These are phyloP conservation scores for Nothobranchius kuhntae DNA, from an alignment of 2,113 vertebrate species.

Conservation along the genomic window DNA sequence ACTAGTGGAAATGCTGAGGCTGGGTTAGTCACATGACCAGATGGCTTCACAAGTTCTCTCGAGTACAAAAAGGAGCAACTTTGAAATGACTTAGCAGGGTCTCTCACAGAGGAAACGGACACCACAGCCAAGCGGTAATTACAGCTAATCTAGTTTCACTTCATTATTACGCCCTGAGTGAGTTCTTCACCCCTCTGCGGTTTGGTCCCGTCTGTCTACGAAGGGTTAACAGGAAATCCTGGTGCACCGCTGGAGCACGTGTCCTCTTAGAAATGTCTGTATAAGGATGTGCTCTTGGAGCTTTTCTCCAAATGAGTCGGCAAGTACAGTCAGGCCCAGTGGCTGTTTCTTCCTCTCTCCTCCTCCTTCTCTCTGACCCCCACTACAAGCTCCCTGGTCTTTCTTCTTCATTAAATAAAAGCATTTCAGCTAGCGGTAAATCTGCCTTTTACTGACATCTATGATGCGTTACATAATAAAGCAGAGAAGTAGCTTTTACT, in stretches of 20 bases:
- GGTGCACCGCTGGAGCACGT: slow-evolving; percentile 39
- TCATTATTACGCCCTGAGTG: background rate
- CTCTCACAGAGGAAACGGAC: background rate
- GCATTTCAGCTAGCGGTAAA: slow-evolving; percentile 1
- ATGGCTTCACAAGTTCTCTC: no score
- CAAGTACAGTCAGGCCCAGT: slow-evolving; percentile 76
- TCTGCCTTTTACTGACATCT: slow-evolving; percentile 9
- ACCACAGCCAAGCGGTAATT: background rate
- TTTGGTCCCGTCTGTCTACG: slow-evolving; percentile 21
- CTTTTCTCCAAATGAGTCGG: slow-evolving; percentile 63
- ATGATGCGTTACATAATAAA: slow-evolving; percentile 4
- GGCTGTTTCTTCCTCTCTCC: slow-evolving; percentile 30
- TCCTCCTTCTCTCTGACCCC: slow-evolving; percentile 53
- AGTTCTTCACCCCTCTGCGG: slow-evolving; percentile 13
- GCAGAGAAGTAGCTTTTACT: background rate
- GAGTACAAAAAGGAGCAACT: background rate
- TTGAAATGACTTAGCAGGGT: slow-evolving; percentile 7
- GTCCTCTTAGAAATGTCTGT: slow-evolving; percentile 76
- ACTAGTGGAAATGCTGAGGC: background rate
- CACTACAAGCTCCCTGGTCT: slow-evolving; percentile 13
- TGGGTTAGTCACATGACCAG: no score
- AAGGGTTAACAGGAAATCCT: slow-evolving; percentile 79
- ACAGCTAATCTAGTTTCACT: background rate
- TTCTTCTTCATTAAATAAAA: slow-evolving; percentile 1
- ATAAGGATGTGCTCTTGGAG: slow-evolving; percentile 73